phyloP scores from a whole-genome alignment of 2,888 invertebrate species.

The Thera obeliscata region DNA sequence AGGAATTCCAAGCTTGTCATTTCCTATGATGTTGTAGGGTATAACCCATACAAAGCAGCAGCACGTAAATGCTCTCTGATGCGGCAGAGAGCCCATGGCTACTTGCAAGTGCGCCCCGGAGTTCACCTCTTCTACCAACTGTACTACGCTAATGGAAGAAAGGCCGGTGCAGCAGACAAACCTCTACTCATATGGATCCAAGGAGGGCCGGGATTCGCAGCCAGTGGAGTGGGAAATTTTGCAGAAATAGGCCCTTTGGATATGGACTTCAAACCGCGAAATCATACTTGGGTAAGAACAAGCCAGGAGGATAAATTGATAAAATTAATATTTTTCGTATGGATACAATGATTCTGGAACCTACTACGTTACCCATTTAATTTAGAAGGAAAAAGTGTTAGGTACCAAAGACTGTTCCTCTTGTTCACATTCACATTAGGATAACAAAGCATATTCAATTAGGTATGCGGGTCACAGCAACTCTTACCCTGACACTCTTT shows the following conservation, averaged over 20 bases:
- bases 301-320: too few relatives aligned
- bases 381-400: too few relatives aligned
- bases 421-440: too few relatives aligned
- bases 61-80: conserved; percentile 55
- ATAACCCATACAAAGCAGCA: conserved; percentile 64
- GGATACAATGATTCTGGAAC: too few relatives aligned
- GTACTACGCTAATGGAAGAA: conserved; percentile 89
- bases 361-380: too few relatives aligned
- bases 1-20: not conserved
- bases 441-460: too few relatives aligned
- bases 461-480: too few relatives aligned
- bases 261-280: conserved; percentile 86
- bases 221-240: conserved; percentile 94
- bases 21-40: conserved; percentile 10
- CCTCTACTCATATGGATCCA: conserved; percentile 95
- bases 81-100: conserved; percentile 83
- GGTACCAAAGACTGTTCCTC: too few relatives aligned
- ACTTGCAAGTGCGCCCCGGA: conserved; percentile 88
- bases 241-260: conserved; percentile 92
- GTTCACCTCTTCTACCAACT: conserved; percentile 95
- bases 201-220: conserved; percentile 94
- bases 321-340: too few relatives aligned
- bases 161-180: conserved; percentile 77
- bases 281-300: conserved; percentile 89
- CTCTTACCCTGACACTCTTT: too few relatives aligned